Conservation (phyloP, 2,797 vertebrate genomes). For the Karalla daura region DNA sequence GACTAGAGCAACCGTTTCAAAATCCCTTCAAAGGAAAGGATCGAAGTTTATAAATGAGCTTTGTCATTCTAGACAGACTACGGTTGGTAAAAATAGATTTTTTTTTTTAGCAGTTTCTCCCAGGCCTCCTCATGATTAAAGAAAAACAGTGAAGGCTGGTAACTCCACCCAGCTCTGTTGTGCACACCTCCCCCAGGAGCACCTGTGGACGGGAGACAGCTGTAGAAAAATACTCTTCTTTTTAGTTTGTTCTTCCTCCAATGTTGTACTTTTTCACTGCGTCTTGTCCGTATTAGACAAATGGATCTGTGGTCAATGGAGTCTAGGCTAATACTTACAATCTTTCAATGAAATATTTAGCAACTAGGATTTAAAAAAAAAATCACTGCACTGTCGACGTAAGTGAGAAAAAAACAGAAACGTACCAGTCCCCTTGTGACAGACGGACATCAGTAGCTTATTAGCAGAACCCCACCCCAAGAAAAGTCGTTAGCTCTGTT, state of each 20-base stretch:
- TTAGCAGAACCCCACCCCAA: conserved; percentile 14
- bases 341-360: conserved; percentile 35
- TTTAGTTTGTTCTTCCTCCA: conserved; percentile 17
- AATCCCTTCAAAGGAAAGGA: conserved; percentile 66
- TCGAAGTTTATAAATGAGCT: conserved; percentile 59
- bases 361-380: conserved; percentile 21
- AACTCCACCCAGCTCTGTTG: conserved; percentile 52
- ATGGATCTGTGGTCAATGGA: conserved; percentile 6
- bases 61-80: conserved; percentile 63
- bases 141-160: conserved; percentile 51
- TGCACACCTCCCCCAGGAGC: conserved; percentile 52
- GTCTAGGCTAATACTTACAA: conserved; percentile 43
- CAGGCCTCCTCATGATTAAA: conserved; percentile 54
- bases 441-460: conserved; percentile 47
- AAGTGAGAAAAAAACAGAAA: conserved; percentile 19
- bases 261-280: conserved; percentile 30
- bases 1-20: conserved; percentile 42
- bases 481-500: conserved; percentile 34
- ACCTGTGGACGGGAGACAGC: conserved; percentile 66
- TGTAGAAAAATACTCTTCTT: conserved; percentile 83
- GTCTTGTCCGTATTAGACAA: conserved; percentile 28
- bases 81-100: conserved; percentile 79
- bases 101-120: conserved; percentile 58
- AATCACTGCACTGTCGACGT: conserved; percentile 7
- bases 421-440: conserved; percentile 8